These are phyloP conservation scores for Eupithecia tripunctaria DNA, from an alignment of 2,888 invertebrate species.

Conservation along the genomic window DNA sequence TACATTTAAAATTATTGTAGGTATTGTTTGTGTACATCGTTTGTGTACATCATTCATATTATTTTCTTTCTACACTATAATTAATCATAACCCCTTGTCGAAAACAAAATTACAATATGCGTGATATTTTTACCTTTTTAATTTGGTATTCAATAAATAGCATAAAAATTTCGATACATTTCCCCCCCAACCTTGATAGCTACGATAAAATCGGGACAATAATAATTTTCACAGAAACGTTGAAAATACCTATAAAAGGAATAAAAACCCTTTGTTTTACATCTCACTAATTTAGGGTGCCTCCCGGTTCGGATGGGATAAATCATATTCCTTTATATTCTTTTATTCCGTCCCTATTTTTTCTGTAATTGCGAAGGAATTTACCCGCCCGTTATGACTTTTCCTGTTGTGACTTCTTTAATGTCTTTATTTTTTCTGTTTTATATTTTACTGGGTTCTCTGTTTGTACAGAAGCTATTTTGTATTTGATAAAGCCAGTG, in stretches of 20 bases:
- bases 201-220: slow-evolving; percentile 17
- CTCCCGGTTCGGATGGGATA: slow-evolving; percentile 32
- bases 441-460: slow-evolving; percentile 2
- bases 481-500: background rate
- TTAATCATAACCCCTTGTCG: too few relatives aligned
- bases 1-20: background rate
- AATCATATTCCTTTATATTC: slow-evolving; percentile 32
- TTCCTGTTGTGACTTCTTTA: slow-evolving; percentile 33
- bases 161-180: slow-evolving; percentile 18
- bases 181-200: slow-evolving; percentile 15
- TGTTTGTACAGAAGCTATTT: background rate
- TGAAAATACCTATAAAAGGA: slow-evolving; percentile 25
- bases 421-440: slow-evolving; percentile 22
- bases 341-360: slow-evolving; percentile 31
- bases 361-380: slow-evolving; percentile 34
- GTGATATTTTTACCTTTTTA: background rate
- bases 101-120: background rate
- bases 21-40: background rate
- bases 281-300: slow-evolving; percentile 35
- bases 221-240: slow-evolving; percentile 24
- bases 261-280: slow-evolving; percentile 35
- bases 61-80: too few relatives aligned
- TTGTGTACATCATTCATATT: too few relatives aligned
- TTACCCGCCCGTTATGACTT: slow-evolving; percentile 25
- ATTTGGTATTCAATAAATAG: slow-evolving; percentile 13